A percentile compares a stretch with the other conserved stretches of the same genome.
Conservation (phyloP, 2,888 invertebrate species). For the Lasioglossum marginatum region DNA sequence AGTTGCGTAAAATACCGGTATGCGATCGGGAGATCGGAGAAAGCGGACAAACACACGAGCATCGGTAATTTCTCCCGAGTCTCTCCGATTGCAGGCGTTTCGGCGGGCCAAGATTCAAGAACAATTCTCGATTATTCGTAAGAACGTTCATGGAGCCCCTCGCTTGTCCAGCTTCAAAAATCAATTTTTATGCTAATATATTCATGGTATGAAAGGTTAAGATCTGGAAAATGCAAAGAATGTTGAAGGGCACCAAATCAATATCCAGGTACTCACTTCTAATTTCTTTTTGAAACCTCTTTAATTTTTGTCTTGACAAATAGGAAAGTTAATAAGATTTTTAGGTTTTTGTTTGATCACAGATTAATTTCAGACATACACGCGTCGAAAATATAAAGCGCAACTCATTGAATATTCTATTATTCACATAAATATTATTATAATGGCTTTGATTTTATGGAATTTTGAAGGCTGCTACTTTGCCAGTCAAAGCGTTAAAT, state of each 20-base stretch:
- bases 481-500: background rate
- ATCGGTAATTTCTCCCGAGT: slow-evolving; percentile 16
- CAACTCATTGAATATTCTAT: too few species aligned
- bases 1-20: slow-evolving; percentile 78
- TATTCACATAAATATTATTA: too few species aligned
- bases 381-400: too few species aligned
- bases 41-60: slow-evolving; percentile 67
- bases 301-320: too few species aligned
- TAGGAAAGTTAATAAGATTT: too few species aligned
- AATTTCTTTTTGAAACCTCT: too few species aligned
- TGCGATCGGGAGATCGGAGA: slow-evolving; percentile 67
- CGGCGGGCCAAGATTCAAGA: background rate
- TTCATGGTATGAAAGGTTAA: background rate
- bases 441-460: too few species aligned
- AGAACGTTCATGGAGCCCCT: too few species aligned
- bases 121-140: background rate
- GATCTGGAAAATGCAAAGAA: background rate
- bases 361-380: too few species aligned
- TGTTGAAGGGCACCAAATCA: background rate
- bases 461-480: background rate
- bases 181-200: background rate
- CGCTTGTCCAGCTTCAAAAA: background rate
- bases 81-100: background rate
- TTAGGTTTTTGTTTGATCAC: too few species aligned
- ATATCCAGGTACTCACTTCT: too few species aligned